phyloP scores from a whole-genome alignment of 2,113 vertebrate genomes.

The Alethe castanea region DNA sequence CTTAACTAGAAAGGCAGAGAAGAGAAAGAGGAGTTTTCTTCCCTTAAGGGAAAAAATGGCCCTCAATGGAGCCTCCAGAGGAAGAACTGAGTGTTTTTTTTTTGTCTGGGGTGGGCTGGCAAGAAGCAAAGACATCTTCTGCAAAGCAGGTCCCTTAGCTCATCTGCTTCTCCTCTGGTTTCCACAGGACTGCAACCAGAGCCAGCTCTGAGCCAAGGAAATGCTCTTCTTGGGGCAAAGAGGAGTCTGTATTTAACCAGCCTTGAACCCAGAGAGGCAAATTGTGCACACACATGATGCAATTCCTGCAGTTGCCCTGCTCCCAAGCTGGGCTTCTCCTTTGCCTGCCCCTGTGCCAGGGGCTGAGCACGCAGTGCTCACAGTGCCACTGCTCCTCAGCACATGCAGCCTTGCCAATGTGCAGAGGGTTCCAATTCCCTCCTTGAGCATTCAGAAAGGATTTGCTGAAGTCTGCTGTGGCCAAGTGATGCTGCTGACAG shows the following conservation, averaged over 20 bases:
- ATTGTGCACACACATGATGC: accelerated
- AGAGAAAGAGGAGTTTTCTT: background rate
- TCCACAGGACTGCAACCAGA: background rate
- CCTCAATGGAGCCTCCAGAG: background rate
- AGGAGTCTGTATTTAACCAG: background rate
- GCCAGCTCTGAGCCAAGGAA: background rate
- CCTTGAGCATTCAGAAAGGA: background rate
- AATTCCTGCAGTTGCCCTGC: background rate
- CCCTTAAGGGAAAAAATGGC: background rate
- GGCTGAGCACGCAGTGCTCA: accelerated
- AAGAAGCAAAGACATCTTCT: background rate
- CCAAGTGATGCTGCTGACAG: background rate
- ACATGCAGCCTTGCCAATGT: background rate
- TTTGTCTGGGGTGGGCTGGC: background rate
- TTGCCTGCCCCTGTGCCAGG: background rate
- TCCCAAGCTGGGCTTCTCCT: background rate
- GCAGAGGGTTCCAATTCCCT: background rate
- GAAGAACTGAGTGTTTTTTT: background rate
- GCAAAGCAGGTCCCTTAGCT: background rate
- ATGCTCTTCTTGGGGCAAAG: background rate
- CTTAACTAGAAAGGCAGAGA: background rate
- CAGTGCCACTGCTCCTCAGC: background rate
- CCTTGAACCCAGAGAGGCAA: background rate
- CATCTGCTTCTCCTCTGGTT: background rate
- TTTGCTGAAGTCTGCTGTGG: background rate